Conservation (phyloP, 2,888 invertebrate genomes). For the Spilarctia lutea region DNA sequence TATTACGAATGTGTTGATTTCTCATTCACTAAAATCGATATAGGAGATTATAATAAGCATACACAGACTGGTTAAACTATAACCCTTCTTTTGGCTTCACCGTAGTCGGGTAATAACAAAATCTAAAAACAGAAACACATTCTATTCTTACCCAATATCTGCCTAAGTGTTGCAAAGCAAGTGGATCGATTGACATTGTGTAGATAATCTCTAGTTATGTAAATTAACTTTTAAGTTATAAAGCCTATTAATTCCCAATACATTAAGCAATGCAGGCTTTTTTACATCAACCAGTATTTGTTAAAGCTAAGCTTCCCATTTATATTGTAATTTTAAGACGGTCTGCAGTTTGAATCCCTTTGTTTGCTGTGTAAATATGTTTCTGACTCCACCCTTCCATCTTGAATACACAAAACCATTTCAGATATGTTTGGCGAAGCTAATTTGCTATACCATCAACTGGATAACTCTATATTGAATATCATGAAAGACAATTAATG, state of each 20-base stretch:
- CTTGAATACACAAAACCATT: slow-evolving; percentile 42
- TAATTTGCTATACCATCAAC: slow-evolving; percentile 57
- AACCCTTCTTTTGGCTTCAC: no score
- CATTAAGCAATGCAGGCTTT: not conserved
- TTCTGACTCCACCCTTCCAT: slow-evolving; percentile 45
- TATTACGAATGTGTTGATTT: no score
- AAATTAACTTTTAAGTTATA: no score
- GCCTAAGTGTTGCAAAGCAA: not conserved
- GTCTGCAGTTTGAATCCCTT: slow-evolving; percentile 23
- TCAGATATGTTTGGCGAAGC: slow-evolving; percentile 52
- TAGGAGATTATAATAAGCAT: no score
- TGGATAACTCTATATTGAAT: slow-evolving; percentile 51
- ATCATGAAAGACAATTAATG: slow-evolving; percentile 13
- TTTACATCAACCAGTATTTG: slow-evolving; percentile 8
- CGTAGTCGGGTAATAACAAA: no score
- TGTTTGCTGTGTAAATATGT: slow-evolving; percentile 41
- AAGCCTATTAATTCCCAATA: not conserved
- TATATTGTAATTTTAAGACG: slow-evolving; percentile 17
- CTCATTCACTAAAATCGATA: no score
- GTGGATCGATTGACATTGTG: not conserved
- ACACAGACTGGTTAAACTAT: no score
- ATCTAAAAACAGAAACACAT: not conserved
- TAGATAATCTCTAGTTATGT: not conserved
- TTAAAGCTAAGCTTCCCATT: slow-evolving; percentile 23
- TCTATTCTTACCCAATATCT: not conserved